Base-by-base conservation (phyloP, 2,888 invertebrate genomes). In the Euclidia mi region DNA sequence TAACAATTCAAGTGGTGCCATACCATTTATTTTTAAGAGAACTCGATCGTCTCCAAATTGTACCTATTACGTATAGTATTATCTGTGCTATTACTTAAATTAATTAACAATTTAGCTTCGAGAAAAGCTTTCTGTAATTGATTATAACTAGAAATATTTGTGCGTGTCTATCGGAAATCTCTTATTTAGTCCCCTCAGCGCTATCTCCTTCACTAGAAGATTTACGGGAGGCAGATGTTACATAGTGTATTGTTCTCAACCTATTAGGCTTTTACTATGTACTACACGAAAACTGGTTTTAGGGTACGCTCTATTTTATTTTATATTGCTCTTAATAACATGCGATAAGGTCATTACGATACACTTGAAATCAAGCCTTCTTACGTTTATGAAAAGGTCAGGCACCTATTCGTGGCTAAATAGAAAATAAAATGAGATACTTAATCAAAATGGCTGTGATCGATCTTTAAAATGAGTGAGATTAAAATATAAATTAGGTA, bases 41-140 rank as follows among this genome's bases (percentile, higher is more conserved):
- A 47, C 48, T 56, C 59, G 65, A 68, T 65, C 65, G 59, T 73
- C 63, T 59, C 60, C 56, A 57, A 77, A 78, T 72, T 65, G 71
- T 48, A 52, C 59, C 71, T 59, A 71, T 79, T 79, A n/a, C n/a
- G n/a, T n/a, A n/a, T n/a, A n/a, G n/a, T n/a, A n/a, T n/a, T n/a
- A n/a, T n/a, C n/a, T n/a, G n/a, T n/a, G n/a, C n/a, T n/a, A n/a
- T n/a, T n/a, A n/a, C n/a, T 66, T 73, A 72, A 81, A 25, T 25
- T 3, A 25, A 83, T 82, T 76, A 76, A 67, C 73, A 79, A 80
- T 80, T 78, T 68, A 62, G 63, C 59, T 57, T 47, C 50, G 49
- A 55, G 53, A 60, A n/a, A 53, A 29, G 44, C 42, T 40, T 46
- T 46, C 42, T 56, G 31, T 56, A 64, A 69, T 69, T 68, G 68